Evolutionary conservation across 2,797 vertebrate genomes (phyloP), one percentile per base, ranked within the genome.

Genomic region (Chelidonichthys spinosus): DNA sequence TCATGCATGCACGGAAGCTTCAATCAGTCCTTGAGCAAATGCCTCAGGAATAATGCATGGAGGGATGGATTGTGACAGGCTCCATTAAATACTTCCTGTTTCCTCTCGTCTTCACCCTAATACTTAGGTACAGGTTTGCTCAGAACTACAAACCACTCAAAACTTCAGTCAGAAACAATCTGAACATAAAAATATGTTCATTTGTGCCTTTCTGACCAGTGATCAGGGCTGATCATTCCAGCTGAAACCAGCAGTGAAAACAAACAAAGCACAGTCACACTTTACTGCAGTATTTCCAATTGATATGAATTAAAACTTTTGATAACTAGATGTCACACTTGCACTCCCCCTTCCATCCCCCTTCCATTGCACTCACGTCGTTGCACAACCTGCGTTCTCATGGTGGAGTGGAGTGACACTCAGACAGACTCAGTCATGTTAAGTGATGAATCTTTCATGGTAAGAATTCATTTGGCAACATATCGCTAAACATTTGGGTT

Each of bases 21-120:
- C 76, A 83, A 82, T 76, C 69, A 78, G 79, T 42, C 72, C 87
- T 81, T 86, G 68, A 86, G 85, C 68, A 75, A 25, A 70, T n/a
- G 87, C 89, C 87, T 87, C 43, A 82, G 86, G 87, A 84, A 67
- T 63, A 75, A 73, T 66, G 60, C 63, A 84, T 69, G 75, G 71
- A 82, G 79, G 82, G 81, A 89, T 84, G 74, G 81, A 85, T 83
- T 87, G 79, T 88, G 83, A 90, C 87, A 86, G 74, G 72, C 75
- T 86, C 68, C 83, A 68, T 92, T 25, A 25, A 85, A 90, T 88
- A 82, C 81, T 54, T 59, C 39, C 60, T 62, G 52, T 59, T 67
- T 58, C 25, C 47, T 58, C 39, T 64, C 11, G 64, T 62, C 25
- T 63, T 61, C 55, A 17, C 50, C 58, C 35, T 36, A 56, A 59